Evolutionary conservation across 2,797 vertebrate species (phyloP).

Genomic region (Gobionotothen gibberifrons): DNA sequence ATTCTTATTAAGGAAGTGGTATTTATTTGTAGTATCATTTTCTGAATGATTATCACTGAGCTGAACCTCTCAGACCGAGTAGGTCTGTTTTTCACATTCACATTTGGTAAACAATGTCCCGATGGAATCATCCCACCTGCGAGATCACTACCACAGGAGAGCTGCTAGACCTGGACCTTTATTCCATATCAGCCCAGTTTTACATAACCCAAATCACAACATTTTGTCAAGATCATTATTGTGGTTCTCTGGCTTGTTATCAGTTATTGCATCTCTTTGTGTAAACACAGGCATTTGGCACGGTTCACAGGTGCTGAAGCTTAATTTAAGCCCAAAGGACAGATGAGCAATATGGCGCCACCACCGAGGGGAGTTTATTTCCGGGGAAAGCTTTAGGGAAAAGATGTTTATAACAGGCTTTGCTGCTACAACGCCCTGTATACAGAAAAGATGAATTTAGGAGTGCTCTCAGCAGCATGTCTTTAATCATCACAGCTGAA

Average conservation of each 20-base stretch:
- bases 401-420: constrained; percentile 12
- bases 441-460: neutral
- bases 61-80: neutral
- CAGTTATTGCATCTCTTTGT: neutral
- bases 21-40: neutral
- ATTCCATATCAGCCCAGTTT: neutral
- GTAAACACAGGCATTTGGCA: constrained; percentile 3
- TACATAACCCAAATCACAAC: neutral
- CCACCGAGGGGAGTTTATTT: neutral
- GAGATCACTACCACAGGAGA: neutral
- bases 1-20: neutral
- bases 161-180: neutral
- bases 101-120: neutral
- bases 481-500: neutral
- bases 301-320: neutral
- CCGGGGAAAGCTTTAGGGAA: constrained; percentile 1
- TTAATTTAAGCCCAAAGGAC: constrained; percentile 41
- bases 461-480: neutral
- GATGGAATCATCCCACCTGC: neutral
- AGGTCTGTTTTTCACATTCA: constrained; percentile 27
- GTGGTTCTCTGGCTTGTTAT: neutral
- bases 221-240: neutral
- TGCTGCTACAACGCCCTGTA: constrained; percentile 1
- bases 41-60: neutral
- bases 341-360: neutral